These are phyloP conservation scores for Mionectes olivaceus DNA, from an alignment of 2,797 vertebrate species.

Conservation along the genomic window DNA sequence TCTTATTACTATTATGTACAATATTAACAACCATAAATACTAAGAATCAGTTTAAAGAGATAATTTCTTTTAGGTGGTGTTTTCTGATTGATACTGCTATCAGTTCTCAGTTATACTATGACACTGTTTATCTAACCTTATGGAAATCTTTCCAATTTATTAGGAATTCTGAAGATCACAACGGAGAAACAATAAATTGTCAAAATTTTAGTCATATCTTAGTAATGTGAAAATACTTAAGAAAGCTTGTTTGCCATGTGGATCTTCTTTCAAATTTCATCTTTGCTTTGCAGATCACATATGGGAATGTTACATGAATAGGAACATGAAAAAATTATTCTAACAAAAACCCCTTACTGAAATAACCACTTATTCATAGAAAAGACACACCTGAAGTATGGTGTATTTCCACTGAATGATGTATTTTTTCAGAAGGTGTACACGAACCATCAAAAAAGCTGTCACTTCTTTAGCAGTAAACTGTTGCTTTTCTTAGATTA, in stretches of 20 bases:
- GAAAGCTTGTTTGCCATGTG: neutral
- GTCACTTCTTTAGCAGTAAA: neutral
- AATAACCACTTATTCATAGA: neutral
- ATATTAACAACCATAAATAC: neutral
- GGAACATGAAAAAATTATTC: neutral
- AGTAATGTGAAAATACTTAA: neutral
- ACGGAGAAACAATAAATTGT: neutral
- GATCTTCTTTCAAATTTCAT: neutral
- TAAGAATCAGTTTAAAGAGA: neutral
- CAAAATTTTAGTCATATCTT: neutral
- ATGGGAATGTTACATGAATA: neutral
- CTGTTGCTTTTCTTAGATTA: constrained; percentile 27
- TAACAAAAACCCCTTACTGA: neutral
- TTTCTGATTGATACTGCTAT: neutral
- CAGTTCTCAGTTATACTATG: neutral
- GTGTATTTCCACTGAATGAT: neutral
- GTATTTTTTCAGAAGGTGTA: neutral
- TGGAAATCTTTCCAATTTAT: neutral
- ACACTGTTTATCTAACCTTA: neutral
- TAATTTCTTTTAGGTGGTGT: neutral
- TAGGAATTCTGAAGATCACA: neutral
- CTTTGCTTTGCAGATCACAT: neutral
- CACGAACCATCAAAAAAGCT: neutral
- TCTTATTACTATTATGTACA: neutral
- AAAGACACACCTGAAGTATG: neutral